Conservation (phyloP, 1,140 invertebrate genomes). For the Telenomus remus region DNA sequence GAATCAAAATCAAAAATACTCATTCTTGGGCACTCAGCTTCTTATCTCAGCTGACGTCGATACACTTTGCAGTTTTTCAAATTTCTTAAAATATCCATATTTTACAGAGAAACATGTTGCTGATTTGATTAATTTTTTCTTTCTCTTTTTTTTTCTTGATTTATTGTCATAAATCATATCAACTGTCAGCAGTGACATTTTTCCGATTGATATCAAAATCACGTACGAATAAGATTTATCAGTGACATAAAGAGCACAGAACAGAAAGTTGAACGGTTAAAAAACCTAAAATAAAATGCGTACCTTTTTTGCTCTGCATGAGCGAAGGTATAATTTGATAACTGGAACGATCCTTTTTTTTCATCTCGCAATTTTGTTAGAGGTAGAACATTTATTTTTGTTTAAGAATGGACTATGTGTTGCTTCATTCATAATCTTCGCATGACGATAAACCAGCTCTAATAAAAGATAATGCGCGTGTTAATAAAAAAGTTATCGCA, state of each 20-base stretch:
- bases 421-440: conserved; percentile 54
- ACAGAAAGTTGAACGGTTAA: conserved; percentile 14
- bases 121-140: conserved; percentile 43
- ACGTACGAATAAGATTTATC: conserved; percentile 53
- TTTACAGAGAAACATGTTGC: conserved; percentile 29
- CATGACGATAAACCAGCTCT: conserved; percentile 48
- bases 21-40: conserved; percentile 47
- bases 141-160: conserved; percentile 40
- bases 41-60: conserved; percentile 36
- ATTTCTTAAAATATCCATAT: too few species aligned
- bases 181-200: conserved; percentile 31
- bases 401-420: conserved; percentile 32
- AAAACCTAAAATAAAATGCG: background rate
- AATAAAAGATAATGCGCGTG: conserved; percentile 57
- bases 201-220: conserved; percentile 38
- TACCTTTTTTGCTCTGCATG: conserved; percentile 1
- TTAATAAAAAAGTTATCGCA: conserved; percentile 59
- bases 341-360: conserved; percentile 6
- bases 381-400: conserved; percentile 28
- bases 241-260: conserved; percentile 23
- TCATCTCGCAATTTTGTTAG: conserved; percentile 34
- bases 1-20: conserved; percentile 50
- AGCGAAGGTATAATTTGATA: too few species aligned
- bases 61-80: too few species aligned
- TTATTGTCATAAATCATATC: conserved; percentile 47